Base-by-base conservation (phyloP, 2,888 invertebrate genomes). In the Mongoloraphidia duomilia region DNA sequence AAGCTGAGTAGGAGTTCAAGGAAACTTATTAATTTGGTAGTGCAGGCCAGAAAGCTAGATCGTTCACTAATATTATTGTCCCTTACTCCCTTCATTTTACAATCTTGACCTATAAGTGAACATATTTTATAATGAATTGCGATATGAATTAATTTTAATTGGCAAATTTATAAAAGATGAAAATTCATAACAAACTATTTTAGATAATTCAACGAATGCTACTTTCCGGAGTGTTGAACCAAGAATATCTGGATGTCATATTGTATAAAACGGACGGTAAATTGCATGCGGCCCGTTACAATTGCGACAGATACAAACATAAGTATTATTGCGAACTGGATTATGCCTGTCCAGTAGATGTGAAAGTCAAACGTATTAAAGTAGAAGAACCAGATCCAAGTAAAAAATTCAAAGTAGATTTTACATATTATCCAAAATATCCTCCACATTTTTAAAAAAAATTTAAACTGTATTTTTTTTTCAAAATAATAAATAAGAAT, bases 311-410 rank as follows among this genome's bases (percentile, higher is more conserved):
- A 48, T 76, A 71, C 55, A 75, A 76, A 44, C 72, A 75, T 49
- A 58, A 70, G 9, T 77, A 76, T 62, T 77, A 77, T 47, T 68
- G 73, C 51, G 73, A 75, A 53, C 57, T 69, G 56, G 72, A 73
- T 12, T 71, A 65, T 43, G 73, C 69, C 1, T 62, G 58, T 53
- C 58, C 65, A 2, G 56, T 59, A 5, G 61, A 62, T 43, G 50
- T 67, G 46, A 61, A 60, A 53, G 66, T 67, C 40, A 63, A 60
- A 47, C 56, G 58, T 17, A 64, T 64, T 51, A 55, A 55, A 40
- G 49, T 66, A 13, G 56, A 58, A 26, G 51, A 54, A 13, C 34
- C 34, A 11, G 10, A 44, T 6, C 34, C 14, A 26, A 12, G 12
- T 6, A 17, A 11, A 42, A 42, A 26, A 26, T 6, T 26, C 5